Percentiles rank a stretch among this genome's conserved stretches.
phyloP scores from a whole-genome alignment of 2,797 vertebrate genomes.

The Chromis chromis region DNA sequence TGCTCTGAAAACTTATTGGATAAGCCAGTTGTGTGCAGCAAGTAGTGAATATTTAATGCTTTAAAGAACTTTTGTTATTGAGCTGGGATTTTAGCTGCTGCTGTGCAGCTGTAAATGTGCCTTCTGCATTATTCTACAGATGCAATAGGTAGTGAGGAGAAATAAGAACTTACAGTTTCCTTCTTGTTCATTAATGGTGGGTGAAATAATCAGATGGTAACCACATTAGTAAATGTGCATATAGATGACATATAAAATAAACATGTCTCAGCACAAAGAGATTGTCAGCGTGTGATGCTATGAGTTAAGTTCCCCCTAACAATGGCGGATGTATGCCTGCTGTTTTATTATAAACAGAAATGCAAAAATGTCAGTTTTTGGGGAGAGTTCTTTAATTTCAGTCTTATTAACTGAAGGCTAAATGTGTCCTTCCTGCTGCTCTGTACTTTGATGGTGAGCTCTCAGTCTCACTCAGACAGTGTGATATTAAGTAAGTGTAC shows the following conservation, averaged over 20 bases:
- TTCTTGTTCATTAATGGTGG: slow-evolving; percentile 29
- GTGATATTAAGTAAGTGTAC: background rate
- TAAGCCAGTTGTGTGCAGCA: slow-evolving; percentile 61
- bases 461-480: background rate
- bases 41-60: slow-evolving; percentile 81
- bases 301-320: background rate
- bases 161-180: slow-evolving; percentile 22
- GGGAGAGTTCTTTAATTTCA: background rate
- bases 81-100: slow-evolving; percentile 74
- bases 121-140: slow-evolving; percentile 58
- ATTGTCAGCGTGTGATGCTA: background rate
- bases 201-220: slow-evolving; percentile 24
- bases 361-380: background rate
- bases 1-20: slow-evolving; percentile 72
- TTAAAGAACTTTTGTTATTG: slow-evolving; percentile 80
- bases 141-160: slow-evolving; percentile 29
- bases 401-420: background rate
- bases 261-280: slow-evolving; percentile 7
- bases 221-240: slow-evolving; percentile 28
- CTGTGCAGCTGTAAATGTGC: slow-evolving; percentile 70
- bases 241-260: slow-evolving; percentile 15
- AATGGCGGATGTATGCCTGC: background rate
- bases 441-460: background rate
- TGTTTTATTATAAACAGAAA: background rate
- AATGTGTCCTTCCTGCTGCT: background rate